Percentiles rank a stretch among this genome's conserved stretches.
phyloP scores from a whole-genome alignment of 2,888 invertebrate genomes.

The Stenchaetothrips biformis region DNA sequence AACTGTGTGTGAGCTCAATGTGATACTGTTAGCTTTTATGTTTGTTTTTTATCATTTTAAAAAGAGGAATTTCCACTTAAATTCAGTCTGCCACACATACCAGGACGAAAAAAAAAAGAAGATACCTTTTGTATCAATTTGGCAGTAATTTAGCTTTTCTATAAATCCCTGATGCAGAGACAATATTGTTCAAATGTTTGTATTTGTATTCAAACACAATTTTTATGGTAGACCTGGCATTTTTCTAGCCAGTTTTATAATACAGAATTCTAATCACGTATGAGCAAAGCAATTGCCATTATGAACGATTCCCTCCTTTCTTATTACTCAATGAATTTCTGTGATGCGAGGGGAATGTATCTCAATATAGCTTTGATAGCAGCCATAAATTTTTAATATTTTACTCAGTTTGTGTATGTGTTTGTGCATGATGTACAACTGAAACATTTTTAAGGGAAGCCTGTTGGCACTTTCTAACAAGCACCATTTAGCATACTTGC shows the following conservation, averaged over 20 bases:
- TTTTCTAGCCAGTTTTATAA: not conserved
- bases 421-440: not conserved
- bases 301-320: no score
- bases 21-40: constrained; percentile 9
- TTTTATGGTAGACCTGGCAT: not conserved
- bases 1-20: not conserved
- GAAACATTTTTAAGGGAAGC: not conserved
- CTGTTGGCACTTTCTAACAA: not conserved
- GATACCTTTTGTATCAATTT: not conserved
- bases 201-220: not conserved
- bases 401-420: not conserved
- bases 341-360: not conserved
- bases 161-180: not conserved
- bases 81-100: not conserved
- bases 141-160: not conserved
- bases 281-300: no score
- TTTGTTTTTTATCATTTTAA: not conserved
- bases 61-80: no score
- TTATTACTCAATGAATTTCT: not conserved
- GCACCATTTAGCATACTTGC: not conserved
- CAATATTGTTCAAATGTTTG: not conserved
- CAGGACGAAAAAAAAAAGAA: no score
- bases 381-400: not conserved
- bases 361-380: not conserved
- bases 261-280: not conserved